A percentile compares a stretch with the other conserved stretches of the same genome.
Conservation (phyloP, 2,888 invertebrate genomes). For the Melanophora roralis region DNA sequence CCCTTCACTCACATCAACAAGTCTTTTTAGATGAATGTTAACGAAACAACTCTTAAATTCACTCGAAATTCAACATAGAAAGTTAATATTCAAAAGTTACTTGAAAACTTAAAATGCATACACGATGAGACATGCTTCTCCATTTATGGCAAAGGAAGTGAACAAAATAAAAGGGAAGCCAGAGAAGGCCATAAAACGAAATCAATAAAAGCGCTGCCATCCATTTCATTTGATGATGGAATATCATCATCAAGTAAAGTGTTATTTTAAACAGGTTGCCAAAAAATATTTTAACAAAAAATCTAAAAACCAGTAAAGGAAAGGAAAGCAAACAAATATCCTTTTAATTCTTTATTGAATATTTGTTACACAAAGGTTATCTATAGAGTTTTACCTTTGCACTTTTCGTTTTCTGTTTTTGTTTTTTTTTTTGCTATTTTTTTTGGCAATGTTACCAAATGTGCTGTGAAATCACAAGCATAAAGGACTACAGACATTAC, state of each 20-base stretch:
- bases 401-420: background rate
- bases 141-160: background rate
- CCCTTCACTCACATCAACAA: constrained; percentile 37
- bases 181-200: background rate
- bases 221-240: background rate
- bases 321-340: background rate
- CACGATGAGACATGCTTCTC: background rate
- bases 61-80: constrained; percentile 34
- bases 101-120: constrained; percentile 19
- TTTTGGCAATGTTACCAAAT: constrained; percentile 30
- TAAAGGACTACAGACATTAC: constrained; percentile 41
- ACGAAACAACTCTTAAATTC: constrained; percentile 42
- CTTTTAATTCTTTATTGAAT: constrained; percentile 23
- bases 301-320: too few relatives aligned
- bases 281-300: constrained; percentile 34
- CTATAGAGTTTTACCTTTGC: constrained; percentile 19
- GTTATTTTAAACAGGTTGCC: constrained; percentile 49
- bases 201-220: constrained; percentile 28
- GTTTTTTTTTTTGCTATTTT: background rate
- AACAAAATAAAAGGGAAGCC: too few relatives aligned
- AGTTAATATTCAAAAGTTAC: constrained; percentile 6
- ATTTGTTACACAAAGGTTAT: constrained; percentile 23
- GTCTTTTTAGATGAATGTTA: constrained; percentile 45
- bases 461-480: background rate
- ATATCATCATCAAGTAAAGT: constrained; percentile 52